These are phyloP conservation scores for Lapara coniferarum DNA, from an alignment of 2,888 invertebrate genomes.

Conservation along the genomic window DNA sequence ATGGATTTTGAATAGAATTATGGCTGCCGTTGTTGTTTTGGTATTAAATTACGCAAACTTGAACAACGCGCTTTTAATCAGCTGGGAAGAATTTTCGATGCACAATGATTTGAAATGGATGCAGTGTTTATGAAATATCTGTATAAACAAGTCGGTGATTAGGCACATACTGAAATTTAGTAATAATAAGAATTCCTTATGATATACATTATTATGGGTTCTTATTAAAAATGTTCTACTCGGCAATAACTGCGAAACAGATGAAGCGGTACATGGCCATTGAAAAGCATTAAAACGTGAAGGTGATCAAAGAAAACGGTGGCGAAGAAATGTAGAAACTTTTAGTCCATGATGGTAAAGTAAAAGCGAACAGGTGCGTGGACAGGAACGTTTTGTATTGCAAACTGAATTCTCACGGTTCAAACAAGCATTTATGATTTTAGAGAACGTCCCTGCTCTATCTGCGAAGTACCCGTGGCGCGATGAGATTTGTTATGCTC, in stretches of 20 bases:
- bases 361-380: conserved; percentile 43
- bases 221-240: not conserved
- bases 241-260: not conserved
- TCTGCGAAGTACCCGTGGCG: conserved; percentile 48
- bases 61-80: conserved; percentile 1
- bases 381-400: conserved; percentile 50
- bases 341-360: conserved; percentile 12
- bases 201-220: not conserved
- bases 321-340: conserved; percentile 26
- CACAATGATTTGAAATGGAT: not conserved
- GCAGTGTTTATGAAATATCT: not conserved
- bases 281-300: not conserved
- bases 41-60: conserved; percentile 23
- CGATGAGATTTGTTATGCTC: not conserved
- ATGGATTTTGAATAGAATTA: conserved; percentile 74
- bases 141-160: not conserved
- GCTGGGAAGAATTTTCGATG: not conserved
- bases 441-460: conserved; percentile 44
- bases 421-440: conserved; percentile 51
- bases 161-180: not conserved
- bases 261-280: not conserved
- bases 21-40: conserved; percentile 44
- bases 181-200: not conserved
- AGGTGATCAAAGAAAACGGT: not conserved
- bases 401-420: conserved; percentile 49